These are phyloP conservation scores for Dynastes grantii DNA, from an alignment of 2,888 invertebrate species.

Conservation along the genomic window DNA sequence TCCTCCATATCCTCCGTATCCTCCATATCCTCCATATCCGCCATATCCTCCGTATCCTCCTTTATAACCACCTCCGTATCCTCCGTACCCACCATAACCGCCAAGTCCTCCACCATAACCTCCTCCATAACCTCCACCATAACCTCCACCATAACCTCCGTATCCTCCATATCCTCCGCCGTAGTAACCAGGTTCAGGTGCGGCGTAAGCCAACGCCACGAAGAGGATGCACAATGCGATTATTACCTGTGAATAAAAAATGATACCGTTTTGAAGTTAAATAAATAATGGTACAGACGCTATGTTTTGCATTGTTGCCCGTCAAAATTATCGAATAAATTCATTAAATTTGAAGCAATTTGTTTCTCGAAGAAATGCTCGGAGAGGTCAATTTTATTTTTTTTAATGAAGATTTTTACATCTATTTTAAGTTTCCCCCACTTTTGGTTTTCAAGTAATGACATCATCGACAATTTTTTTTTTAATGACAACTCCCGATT, in stretches of 20 bases:
- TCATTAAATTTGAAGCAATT: too few species aligned
- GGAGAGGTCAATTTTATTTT: too few species aligned
- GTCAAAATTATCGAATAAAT: too few species aligned
- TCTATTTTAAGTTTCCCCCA: too few species aligned
- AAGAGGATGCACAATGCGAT: slow-evolving; percentile 16
- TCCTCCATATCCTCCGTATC: slow-evolving; percentile 28
- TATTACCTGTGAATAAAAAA: slow-evolving; percentile 8
- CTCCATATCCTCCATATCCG: slow-evolving; percentile 27
- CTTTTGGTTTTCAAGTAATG: too few species aligned
- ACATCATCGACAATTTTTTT: too few species aligned
- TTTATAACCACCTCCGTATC: slow-evolving; percentile 31
- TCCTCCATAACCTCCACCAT: slow-evolving; percentile 43
- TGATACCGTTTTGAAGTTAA: too few species aligned
- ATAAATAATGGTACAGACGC: too few species aligned
- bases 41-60: slow-evolving; percentile 27
- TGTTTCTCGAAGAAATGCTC: too few species aligned
- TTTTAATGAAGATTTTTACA: too few species aligned
- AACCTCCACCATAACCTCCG: slow-evolving; percentile 39
- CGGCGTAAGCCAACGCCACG: slow-evolving; percentile 20
- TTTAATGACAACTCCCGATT: too few species aligned
- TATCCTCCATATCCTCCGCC: slow-evolving; percentile 26
- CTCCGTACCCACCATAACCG: slow-evolving; percentile 39
- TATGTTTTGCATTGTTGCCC: too few species aligned
- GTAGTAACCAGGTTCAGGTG: slow-evolving; percentile 23
- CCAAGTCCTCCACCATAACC: slow-evolving; percentile 50